These are phyloP conservation scores for Ornithorhynchus anatinus DNA, from an alignment of 2,113 vertebrate genomes.

Conservation along the genomic window DNA sequence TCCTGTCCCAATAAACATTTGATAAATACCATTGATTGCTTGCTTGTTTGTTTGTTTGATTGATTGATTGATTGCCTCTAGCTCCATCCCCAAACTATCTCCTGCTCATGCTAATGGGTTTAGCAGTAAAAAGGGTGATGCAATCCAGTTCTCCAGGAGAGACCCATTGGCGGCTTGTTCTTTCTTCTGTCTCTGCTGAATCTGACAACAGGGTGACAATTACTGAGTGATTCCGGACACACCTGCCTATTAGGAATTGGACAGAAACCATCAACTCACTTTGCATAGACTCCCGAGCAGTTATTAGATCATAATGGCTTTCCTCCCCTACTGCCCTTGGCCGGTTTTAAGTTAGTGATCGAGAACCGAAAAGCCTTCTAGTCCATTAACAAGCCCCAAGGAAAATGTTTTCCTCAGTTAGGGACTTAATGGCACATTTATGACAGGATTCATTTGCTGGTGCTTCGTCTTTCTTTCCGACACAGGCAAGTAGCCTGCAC, in stretches of 20 bases:
- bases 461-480: background rate
- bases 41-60: too few species aligned
- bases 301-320: constrained; percentile 13
- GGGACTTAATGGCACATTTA: background rate
- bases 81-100: background rate
- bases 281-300: background rate
- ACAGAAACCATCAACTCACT: background rate
- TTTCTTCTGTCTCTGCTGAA: background rate
- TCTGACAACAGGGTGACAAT: constrained; percentile 21
- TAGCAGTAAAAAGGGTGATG: background rate
- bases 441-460: background rate
- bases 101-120: background rate
- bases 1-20: too few species aligned
- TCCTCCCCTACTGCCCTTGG: background rate
- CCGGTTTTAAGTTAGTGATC: constrained; percentile 15
- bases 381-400: background rate
- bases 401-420: constrained; percentile 13
- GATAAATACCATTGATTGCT: too few species aligned
- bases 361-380: constrained; percentile 17
- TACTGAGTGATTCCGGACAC: background rate
- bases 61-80: too few species aligned
- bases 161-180: background rate
- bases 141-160: background rate
- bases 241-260: constrained; percentile 20
- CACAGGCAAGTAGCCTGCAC: too few species aligned